Evolutionary conservation across 35 echinoderm and acorn worm species (phyloP), one percentile per base, ranked within the genome.

Genomic region (Holothuria glaberrima): DNA sequence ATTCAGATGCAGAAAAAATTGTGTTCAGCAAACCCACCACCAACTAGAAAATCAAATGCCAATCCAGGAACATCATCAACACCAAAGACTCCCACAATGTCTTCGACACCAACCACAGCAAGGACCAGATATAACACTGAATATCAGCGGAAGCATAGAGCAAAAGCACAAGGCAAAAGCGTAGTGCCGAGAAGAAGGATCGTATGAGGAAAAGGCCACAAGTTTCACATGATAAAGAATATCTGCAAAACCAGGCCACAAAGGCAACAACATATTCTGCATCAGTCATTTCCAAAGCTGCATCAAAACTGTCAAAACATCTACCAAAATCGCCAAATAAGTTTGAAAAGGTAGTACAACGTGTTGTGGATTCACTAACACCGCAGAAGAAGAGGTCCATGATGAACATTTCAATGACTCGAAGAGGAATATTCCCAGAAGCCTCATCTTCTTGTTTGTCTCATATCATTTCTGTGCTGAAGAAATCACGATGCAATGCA

Each of bases 41-140:
- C 50, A 69, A 17, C 66, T 25, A 69, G 22, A 25, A 69, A 25
- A 18, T 33, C 66, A 29, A 6, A 26, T 69, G 24, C 25, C 5
- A 69, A 26, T 33, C 66, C 7, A 9, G 66, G 25, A 69, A 69
- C 66, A 69, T 26, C 31, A 26, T 69, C 66, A 29, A 29, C 66
- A 33, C 33, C 33, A 78, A 78, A n/a, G 74, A 78, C 74, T 30
- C 30, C 30, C 30, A 46, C 74, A 78, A 25, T 34, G 34, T 44
- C 22, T 34, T 30, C 74, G 9, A 17, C 74, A 78, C 30, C 74
- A 78, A 78, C 35, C 9, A 6, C 74, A 9, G 9, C 33, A n/a
- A 48, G 34, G 18, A 38, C 73, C 36, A 77, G 73, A 77, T 77
- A 77, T 30, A 77, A 69, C 22, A 69, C 66, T 33, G 14, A 69